Evolutionary conservation across 2,797 vertebrate genomes (phyloP).

Genomic region (Xiphophorus birchmanni): DNA sequence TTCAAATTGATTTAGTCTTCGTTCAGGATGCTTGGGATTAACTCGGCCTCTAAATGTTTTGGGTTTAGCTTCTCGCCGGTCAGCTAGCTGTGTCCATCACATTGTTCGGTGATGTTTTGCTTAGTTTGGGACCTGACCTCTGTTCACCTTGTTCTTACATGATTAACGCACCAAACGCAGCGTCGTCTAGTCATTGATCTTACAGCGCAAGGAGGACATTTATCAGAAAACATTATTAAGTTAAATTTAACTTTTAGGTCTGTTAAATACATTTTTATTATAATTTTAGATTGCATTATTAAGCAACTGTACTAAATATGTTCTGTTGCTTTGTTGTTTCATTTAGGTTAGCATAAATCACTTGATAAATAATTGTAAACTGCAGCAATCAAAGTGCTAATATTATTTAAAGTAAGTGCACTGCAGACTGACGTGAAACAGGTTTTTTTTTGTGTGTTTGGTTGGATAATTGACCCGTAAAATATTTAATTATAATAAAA

Average conservation of each 20-base stretch:
- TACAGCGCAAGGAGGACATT: background rate
- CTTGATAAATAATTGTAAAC: background rate
- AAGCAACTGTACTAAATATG: background rate
- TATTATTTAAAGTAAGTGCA: background rate
- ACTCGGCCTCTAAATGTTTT: slow-evolving; percentile 15
- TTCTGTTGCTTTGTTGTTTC: background rate
- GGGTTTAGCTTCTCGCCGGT: background rate
- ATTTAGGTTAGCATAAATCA: background rate
- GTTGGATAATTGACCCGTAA: background rate
- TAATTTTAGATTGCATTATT: background rate
- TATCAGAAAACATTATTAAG: background rate
- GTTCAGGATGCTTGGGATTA: slow-evolving; percentile 45
- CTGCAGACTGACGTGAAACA: background rate
- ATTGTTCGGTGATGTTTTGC: slow-evolving; percentile 4
- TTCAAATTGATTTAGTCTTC: slow-evolving; percentile 44
- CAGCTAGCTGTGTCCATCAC: slow-evolving; percentile 44
- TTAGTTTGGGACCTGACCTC: background rate
- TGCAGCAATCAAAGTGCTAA: background rate
- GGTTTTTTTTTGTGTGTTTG: background rate
- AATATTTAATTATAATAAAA: background rate
- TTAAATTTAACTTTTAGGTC: background rate
- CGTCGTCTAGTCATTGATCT: background rate
- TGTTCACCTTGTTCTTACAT: slow-evolving; percentile 1
- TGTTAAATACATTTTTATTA: background rate
- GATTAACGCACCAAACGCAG: background rate